Percentiles rank a stretch among this genome's conserved stretches.
Evolutionary conservation across 1,140 invertebrate species (phyloP).

Genomic region (Melanaphis sacchari): DNA sequence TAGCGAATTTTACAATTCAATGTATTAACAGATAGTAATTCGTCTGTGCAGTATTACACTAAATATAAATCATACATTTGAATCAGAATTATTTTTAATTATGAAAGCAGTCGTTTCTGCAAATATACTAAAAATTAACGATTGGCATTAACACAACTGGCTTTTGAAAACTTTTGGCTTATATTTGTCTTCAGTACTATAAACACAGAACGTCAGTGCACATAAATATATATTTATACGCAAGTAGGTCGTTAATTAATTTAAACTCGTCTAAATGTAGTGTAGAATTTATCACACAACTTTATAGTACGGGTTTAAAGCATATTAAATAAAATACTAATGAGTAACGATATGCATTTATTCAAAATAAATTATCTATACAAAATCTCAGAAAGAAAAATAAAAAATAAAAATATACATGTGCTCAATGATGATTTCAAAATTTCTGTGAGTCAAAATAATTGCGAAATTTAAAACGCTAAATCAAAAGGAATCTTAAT

Average conservation of each 20-base stretch:
- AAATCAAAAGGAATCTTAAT: neutral
- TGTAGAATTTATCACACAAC: neutral
- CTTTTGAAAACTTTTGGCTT: constrained; percentile 31
- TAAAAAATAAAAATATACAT: neutral
- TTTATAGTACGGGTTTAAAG: neutral
- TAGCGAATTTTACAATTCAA: neutral
- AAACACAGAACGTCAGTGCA: neutral
- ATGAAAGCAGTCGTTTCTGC: neutral
- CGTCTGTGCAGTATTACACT: neutral
- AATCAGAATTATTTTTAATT: constrained; percentile 50
- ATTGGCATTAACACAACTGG: constrained; percentile 33
- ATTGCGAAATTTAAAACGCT: neutral
- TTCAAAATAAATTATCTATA: neutral
- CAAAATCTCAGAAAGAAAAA: neutral
- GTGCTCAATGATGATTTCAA: neutral
- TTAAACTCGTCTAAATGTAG: constrained; percentile 28
- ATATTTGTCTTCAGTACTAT: neutral
- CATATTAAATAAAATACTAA: neutral
- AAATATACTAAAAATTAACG: neutral
- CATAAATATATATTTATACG: neutral
- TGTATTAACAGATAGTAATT: neutral
- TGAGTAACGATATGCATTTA: neutral
- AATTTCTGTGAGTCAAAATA: neutral
- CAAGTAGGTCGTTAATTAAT: constrained; percentile 33
- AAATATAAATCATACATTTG: neutral